A percentile compares a stretch with the other conserved stretches of the same genome.
Conservation (phyloP, 1,140 invertebrate genomes). For the Aporrectodea caliginosa region DNA sequence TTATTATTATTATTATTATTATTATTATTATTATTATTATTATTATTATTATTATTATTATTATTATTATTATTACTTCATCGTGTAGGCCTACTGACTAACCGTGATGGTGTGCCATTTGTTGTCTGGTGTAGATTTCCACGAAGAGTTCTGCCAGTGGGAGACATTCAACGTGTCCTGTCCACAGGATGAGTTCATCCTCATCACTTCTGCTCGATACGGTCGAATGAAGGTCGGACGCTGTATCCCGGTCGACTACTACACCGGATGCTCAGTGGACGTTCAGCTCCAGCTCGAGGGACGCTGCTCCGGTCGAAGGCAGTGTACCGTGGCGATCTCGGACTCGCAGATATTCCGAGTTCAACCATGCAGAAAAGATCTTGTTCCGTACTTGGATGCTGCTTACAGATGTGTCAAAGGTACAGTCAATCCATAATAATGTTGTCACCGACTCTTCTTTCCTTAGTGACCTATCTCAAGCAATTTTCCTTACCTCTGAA, state of each 20-base stretch:
- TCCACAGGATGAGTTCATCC: constrained; percentile 7
- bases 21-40: no score
- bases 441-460: no score
- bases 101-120: no score
- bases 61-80: no score
- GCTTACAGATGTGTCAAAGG: constrained; percentile 27
- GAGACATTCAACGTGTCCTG: constrained; percentile 30
- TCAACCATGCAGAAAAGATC: constrained; percentile 33
- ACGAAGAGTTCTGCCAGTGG: constrained; percentile 26
- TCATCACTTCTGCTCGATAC: constrained; percentile 28
- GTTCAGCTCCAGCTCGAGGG: constrained; percentile 24
- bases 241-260: constrained; percentile 24
- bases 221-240: constrained; percentile 30
- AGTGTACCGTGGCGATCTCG: constrained; percentile 20
- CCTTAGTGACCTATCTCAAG: no score
- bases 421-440: no score
- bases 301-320: constrained; percentile 13
- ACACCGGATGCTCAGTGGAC: constrained; percentile 25
- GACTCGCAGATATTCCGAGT: constrained; percentile 24
- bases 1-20: no score
- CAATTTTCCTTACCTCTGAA: no score
- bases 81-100: no score
- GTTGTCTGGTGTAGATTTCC: no score
- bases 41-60: no score
- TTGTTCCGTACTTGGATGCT: constrained; percentile 27